Conservation (phyloP, 2,797 vertebrate genomes). For the Pseudomugil tenellus region DNA sequence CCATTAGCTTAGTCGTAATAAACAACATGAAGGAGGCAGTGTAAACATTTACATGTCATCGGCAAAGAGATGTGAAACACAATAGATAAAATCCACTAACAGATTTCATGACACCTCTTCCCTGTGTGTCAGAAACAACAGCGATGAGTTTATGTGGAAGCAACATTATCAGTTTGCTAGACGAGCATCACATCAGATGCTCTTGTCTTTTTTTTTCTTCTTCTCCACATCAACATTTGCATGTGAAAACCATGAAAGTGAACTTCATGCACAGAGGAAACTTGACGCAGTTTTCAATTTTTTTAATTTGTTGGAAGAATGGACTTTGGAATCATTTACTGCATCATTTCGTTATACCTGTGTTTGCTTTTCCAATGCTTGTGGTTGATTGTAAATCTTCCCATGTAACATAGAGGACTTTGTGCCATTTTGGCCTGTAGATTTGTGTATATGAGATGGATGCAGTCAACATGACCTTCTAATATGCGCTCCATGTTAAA, state of each 20-base stretch:
- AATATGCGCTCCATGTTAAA: neutral
- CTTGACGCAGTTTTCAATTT: neutral
- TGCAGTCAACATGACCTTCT: neutral
- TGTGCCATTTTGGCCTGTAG: neutral
- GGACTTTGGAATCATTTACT: conserved; percentile 63
- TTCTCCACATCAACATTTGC: neutral
- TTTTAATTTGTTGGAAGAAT: neutral
- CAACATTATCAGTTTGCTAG: neutral
- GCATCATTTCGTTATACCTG: conserved; percentile 13
- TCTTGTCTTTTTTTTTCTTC: neutral
- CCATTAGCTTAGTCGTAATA: neutral
- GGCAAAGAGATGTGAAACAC: neutral
- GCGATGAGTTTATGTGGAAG: conserved; percentile 8
- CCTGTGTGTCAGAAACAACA: conserved; percentile 9
- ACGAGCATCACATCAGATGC: neutral
- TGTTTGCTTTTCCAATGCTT: conserved; percentile 37
- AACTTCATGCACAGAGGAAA: conserved; percentile 7
- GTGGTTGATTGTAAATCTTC: conserved; percentile 7
- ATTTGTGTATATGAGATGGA: neutral
- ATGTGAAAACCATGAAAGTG: neutral
- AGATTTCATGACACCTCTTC: conserved; percentile 8
- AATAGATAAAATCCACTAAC: conserved; percentile 4
- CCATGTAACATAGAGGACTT: neutral
- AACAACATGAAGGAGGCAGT: neutral
- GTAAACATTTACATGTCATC: neutral